Base-by-base conservation (phyloP, 2,113 vertebrate species). In the Castor canadensis region DNA sequence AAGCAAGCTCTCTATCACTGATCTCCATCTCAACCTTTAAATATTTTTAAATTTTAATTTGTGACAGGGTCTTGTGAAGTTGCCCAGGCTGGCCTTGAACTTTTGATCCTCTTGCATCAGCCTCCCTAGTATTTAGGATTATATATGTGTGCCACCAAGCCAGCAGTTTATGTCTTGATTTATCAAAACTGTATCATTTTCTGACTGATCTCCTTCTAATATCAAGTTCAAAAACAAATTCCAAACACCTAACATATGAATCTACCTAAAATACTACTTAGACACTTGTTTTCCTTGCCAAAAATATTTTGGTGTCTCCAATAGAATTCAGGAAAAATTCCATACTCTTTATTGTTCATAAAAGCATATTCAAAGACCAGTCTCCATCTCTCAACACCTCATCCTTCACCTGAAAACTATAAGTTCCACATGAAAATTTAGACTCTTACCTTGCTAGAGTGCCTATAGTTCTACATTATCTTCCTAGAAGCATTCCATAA, bases 151-250 rank as follows among this genome's bases (percentile, higher is more conserved):
- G 26, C 60, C 26, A 62, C 22, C 60, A 62, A 26, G 16, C 22
- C 58, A 19, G 15, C 52, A 52, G 8, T 54, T 58, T 87, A 9
- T 40, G 9, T 58, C 22, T 87, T 83, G 43, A 56, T n/a, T 77
- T 58, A 43, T 83, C 45, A 93, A 83, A 95, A 4, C 15, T 58
- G 6, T 35, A 43, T 76, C 10, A 43, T 92, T 58, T 47, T 28
- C 77, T 80, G 28, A 54, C 54, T 1, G 0, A 17, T 16, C 3
- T 84, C 20, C 20, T 82, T 54, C 32, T 45, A 84, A 16, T 66
- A 32, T 96, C 80, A 93, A 45, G 24, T 94, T 81, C 43, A 84
- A 95, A 94, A 92, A 24, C 76, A 62, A 35, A 67, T 81, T 85
- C n/a, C n/a, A 91, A 90, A 76, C 32, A 49, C 0, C 30, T 56